Base-by-base conservation (phyloP, 2,888 invertebrate species). In the Orchesella flavescens region DNA sequence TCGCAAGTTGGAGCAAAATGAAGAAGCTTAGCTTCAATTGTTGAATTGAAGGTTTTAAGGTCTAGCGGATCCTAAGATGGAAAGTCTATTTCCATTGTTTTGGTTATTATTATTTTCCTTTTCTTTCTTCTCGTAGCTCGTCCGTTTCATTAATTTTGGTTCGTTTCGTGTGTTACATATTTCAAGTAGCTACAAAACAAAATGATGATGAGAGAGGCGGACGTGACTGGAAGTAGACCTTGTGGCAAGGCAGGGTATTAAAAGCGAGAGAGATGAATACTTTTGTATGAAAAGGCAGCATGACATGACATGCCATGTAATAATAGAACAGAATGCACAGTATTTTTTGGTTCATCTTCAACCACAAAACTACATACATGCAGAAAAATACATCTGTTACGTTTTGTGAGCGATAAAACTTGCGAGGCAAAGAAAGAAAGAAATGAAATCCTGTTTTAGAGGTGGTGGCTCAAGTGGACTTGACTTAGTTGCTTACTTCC, bases 221-320 rank as follows among this genome's bases (percentile, higher is more conserved):
- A 77, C 69, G 77, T 69, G 69, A 77, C 77, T 77, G 77, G 77
- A 77, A 77, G 69, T 69, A 34, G 69, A 46, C 69, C 46, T 77
- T 77, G 59, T 77, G 77, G 76, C 68, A 69, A 68, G 15, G 68
- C 57, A 57, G 68, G 57, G 49, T 21, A 65, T 66, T 57, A 68
- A 19, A 68, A 59, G 17, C 17, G 44, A 43, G 34, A 65, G 44
- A 43, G 34, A 65, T 65, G 65, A 24, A 34, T 65, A 17, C 21
- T 59, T 59, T 59, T 59, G 59, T 12, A 19, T 1, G 59, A 13
- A n/a, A 4, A 21, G 19, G 59, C 19, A 19, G 17, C 59, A 59
- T 21, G 59, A 17, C 55, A 55, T n/a, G n/a, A 59, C 59, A 59
- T 21, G 19, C n/a, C 12, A 12, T 49, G 12, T 49, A 49, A 49